phyloP scores from a whole-genome alignment of 2,113 vertebrate species.

The Halichoerus grypus region DNA sequence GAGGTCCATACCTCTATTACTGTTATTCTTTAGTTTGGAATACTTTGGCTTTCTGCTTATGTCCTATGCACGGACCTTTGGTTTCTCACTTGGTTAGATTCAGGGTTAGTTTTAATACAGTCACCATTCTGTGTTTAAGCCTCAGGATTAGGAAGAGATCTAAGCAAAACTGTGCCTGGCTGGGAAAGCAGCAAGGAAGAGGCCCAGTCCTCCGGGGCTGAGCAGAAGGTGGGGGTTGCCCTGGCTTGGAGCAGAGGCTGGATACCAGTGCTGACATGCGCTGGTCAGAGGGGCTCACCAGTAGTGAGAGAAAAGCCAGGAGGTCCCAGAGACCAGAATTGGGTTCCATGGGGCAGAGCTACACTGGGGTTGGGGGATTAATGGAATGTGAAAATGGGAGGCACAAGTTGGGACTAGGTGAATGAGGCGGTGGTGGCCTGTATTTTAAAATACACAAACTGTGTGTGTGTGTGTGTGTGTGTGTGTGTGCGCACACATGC shows the following conservation, averaged over 20 bases:
- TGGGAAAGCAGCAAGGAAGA: background rate
- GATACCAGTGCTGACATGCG: background rate
- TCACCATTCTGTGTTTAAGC: background rate
- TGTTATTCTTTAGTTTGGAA: background rate
- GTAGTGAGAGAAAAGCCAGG: background rate
- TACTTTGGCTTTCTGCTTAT: background rate
- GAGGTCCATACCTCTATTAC: background rate
- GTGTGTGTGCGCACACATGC: background rate
- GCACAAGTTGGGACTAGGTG: background rate
- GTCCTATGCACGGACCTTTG: background rate
- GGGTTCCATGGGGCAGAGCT: background rate
- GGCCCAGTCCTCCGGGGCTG: background rate
- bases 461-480: background rate
- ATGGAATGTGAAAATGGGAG: background rate
- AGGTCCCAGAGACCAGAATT: background rate
- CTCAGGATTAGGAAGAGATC: background rate
- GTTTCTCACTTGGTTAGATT: constrained; percentile 34
- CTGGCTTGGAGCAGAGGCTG: background rate
- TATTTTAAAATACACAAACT: background rate
- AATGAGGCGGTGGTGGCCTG: background rate
- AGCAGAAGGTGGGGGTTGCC: background rate
- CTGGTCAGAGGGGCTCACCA: background rate
- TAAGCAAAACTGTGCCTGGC: background rate
- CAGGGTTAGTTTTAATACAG: background rate
- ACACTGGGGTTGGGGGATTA: background rate